A percentile compares a stretch with the other conserved stretches of the same genome.
Evolutionary conservation across 1,140 invertebrate genomes (phyloP).

Genomic region (Chrysopa pallens): DNA sequence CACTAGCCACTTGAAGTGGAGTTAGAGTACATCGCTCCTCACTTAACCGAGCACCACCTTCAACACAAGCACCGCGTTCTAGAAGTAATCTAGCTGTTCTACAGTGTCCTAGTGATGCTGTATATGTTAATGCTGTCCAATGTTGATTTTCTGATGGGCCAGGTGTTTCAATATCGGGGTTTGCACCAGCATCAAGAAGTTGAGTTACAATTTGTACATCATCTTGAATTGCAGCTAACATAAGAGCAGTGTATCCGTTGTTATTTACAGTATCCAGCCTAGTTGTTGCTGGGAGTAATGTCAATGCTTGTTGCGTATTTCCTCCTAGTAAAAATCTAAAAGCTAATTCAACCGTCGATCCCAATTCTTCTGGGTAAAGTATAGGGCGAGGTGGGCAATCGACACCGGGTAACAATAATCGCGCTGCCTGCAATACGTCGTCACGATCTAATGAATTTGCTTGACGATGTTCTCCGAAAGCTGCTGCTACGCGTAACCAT

Average conservation of each 20-base stretch:
- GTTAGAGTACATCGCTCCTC: conserved; percentile 75
- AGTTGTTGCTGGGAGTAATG: conserved; percentile 52
- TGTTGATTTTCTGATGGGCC: conserved; percentile 43
- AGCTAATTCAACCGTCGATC: conserved; percentile 43
- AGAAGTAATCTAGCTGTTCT: conserved; percentile 43
- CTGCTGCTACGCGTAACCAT: conserved; percentile 66
- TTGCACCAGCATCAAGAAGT: conserved; percentile 50
- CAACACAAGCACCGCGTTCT: conserved; percentile 64
- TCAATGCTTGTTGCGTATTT: conserved; percentile 50
- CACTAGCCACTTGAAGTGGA: conserved; percentile 68
- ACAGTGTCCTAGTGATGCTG: conserved; percentile 28
- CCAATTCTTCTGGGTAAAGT: conserved; percentile 28
- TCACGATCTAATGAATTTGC: conserved; percentile 62
- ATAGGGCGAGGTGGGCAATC: conserved; percentile 68
- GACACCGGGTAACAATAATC: conserved; percentile 67
- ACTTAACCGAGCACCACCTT: conserved; percentile 60
- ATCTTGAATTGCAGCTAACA: conserved; percentile 60
- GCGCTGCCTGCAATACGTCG: conserved; percentile 72
- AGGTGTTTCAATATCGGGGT: conserved; percentile 18
- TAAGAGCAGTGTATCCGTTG: conserved; percentile 59
- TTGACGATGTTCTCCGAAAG: conserved; percentile 67
- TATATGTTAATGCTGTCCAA: conserved; percentile 60
- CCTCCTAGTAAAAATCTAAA: conserved; percentile 64
- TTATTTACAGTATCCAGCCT: conserved; percentile 59
- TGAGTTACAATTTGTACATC: conserved; percentile 37